Evolutionary conservation across 2,888 invertebrate species (phyloP).

Genomic region (Chaetogeoica ovagalla): DNA sequence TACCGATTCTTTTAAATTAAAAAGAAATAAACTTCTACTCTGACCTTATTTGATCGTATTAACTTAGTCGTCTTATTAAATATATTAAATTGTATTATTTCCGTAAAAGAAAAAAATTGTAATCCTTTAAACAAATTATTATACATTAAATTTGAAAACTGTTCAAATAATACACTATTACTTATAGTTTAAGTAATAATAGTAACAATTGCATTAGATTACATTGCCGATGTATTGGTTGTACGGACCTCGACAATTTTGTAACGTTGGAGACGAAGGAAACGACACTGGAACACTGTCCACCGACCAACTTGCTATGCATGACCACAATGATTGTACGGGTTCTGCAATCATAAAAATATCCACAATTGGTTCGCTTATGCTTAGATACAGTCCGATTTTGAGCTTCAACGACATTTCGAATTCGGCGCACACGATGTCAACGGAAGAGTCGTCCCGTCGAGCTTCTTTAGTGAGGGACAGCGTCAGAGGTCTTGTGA

Average conservation of each 20-base stretch:
- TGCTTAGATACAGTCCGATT: constrained; percentile 31
- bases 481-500: constrained; percentile 31
- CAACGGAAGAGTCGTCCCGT: constrained; percentile 16
- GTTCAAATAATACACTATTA: too few species aligned
- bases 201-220: constrained; percentile 14
- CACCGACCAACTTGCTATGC: not conserved
- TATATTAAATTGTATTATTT: too few species aligned
- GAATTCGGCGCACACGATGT: constrained; percentile 1
- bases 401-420: constrained; percentile 25
- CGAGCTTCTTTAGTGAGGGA: constrained; percentile 13
- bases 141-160: too few species aligned
- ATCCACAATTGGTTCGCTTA: constrained; percentile 12
- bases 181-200: not conserved
- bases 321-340: constrained; percentile 15
- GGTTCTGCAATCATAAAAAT: constrained; percentile 1
- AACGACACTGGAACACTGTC: not conserved
- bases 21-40: too few species aligned
- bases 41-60: too few species aligned
- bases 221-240: constrained; percentile 32
- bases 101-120: too few species aligned
- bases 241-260: constrained; percentile 36
- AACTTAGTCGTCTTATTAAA: too few species aligned
- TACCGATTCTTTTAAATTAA: too few species aligned
- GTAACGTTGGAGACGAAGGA: constrained; percentile 2
- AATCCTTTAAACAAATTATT: too few species aligned